Evolutionary conservation across 2,888 invertebrate genomes (phyloP).

Genomic region (Julus scandinavius): DNA sequence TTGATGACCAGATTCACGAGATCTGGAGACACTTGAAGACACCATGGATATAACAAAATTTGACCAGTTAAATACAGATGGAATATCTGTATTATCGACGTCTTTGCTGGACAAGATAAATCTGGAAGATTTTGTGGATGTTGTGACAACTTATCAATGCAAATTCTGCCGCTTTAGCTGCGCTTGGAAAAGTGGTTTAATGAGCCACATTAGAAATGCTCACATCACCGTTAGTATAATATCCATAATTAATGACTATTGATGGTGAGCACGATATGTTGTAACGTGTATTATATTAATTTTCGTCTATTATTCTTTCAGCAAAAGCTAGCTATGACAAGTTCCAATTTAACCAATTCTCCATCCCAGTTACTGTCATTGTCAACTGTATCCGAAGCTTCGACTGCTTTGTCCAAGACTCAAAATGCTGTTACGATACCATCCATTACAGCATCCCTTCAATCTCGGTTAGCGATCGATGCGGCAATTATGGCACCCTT

Average conservation of each 20-base stretch:
- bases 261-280: neutral
- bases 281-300: neutral
- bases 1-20: constrained; percentile 26
- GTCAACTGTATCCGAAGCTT: neutral
- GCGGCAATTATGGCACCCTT: constrained; percentile 2
- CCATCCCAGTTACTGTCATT: neutral
- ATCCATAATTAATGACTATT: neutral
- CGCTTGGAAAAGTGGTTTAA: constrained; percentile 65
- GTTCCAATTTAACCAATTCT: neutral
- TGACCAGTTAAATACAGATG: neutral
- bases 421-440: neutral
- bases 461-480: constrained; percentile 3
- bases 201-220: constrained; percentile 65
- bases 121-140: constrained; percentile 69
- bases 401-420: neutral
- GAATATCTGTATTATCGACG: neutral
- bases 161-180: constrained; percentile 70
- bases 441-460: neutral
- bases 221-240: constrained; percentile 59
- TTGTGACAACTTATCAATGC: constrained; percentile 71
- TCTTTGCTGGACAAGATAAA: constrained; percentile 50
- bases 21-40: neutral
- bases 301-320: neutral
- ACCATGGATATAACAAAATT: neutral
- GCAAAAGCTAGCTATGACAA: neutral